phyloP scores from a whole-genome alignment of 2,797 vertebrate genomes.

The Spondyliosoma cantharus region DNA sequence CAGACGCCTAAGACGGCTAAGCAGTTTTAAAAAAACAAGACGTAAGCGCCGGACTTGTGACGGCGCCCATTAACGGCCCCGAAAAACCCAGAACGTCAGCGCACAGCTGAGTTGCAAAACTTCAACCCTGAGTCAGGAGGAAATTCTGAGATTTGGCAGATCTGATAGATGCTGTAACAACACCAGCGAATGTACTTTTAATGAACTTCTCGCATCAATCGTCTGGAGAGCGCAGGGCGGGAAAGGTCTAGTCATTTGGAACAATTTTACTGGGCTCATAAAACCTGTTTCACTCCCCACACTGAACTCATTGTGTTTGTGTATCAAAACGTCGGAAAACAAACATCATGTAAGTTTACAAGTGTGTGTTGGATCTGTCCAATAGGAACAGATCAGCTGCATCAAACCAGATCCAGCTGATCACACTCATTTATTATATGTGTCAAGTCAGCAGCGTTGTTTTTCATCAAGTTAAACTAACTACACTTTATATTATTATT shows the following conservation, averaged over 20 bases:
- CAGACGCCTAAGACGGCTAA: no score
- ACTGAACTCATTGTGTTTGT: slow-evolving; percentile 29
- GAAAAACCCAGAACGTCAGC: neutral
- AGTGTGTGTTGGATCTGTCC: neutral
- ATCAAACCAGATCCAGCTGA: slow-evolving; percentile 3
- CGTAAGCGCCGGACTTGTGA: rapidly evolving
- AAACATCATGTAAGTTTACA: slow-evolving; percentile 55
- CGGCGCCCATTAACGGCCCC: no score
- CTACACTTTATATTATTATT: no score
- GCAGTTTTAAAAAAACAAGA: neutral
- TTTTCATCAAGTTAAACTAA: neutral
- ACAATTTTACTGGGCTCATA: slow-evolving; percentile 37
- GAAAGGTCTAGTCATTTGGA: slow-evolving; percentile 34
- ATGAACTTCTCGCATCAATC: slow-evolving; percentile 35
- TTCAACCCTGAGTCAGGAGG: neutral
- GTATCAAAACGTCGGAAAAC: slow-evolving; percentile 36
- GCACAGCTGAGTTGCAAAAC: slow-evolving; percentile 9
- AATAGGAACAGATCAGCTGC: neutral
- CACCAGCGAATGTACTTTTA: slow-evolving; percentile 22
- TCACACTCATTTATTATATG: neutral
- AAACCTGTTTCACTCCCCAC: slow-evolving; percentile 39
- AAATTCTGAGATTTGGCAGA: neutral
- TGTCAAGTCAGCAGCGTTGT: neutral
- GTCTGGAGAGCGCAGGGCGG: neutral
- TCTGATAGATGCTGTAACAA: slow-evolving; percentile 6